phyloP scores from a whole-genome alignment of 2,797 vertebrate genomes.

The Pipistrellus pygmaeus region DNA sequence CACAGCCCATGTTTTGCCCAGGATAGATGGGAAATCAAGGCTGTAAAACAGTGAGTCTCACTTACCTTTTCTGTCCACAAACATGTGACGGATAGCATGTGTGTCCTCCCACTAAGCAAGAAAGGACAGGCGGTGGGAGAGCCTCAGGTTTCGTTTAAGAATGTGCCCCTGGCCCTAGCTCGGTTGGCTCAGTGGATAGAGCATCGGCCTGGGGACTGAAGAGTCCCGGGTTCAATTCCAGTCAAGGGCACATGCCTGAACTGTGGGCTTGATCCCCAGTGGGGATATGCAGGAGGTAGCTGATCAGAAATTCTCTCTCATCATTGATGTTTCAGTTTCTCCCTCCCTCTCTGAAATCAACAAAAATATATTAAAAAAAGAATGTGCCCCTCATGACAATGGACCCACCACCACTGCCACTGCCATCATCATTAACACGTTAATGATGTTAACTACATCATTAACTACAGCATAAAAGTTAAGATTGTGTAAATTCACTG shows the following conservation, averaged over 20 bases:
- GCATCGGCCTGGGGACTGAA: no score
- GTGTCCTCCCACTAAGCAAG: not conserved
- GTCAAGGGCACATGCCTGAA: no score
- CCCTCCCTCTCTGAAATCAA: no score
- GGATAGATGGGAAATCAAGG: not conserved
- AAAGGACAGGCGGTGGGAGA: not conserved
- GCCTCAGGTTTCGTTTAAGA: not conserved
- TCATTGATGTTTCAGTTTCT: no score
- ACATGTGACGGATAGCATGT: not conserved
- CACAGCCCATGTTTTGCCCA: not conserved
- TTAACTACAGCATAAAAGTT: not conserved
- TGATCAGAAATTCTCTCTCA: no score
- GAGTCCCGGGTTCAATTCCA: no score
- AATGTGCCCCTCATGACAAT: not conserved
- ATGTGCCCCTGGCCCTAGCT: not conserved
- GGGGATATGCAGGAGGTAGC: no score
- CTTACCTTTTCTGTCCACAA: conserved; percentile 7
- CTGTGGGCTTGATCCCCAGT: no score
- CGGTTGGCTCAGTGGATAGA: no score
- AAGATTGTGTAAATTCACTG: not conserved
- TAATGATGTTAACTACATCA: no score
- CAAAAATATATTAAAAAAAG: no score
- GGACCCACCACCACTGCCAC: not conserved
- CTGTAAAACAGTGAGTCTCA: not conserved
- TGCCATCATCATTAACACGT: not conserved